Evolutionary conservation across 2,797 vertebrate species (phyloP), one percentile per base, ranked within the genome.

Genomic region (Sylvilagus floridanus): DNA sequence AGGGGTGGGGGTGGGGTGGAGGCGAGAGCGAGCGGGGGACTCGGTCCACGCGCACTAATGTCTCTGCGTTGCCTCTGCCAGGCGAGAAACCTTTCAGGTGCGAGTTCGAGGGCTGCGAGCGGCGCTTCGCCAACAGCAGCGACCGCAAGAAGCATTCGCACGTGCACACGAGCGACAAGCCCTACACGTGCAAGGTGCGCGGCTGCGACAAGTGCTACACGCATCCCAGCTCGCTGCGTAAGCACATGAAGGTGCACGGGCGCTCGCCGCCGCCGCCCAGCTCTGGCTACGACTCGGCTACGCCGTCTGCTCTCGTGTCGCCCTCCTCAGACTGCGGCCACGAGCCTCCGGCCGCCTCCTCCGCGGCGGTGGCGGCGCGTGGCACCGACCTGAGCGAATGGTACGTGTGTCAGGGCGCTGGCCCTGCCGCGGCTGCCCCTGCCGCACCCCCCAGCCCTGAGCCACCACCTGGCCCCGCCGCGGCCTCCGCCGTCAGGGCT

Each of bases 141-240:
- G 99, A 99, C 99, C 98, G 99, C 98, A 99, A 99, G 98, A 99
- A 99, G 98, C 99, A 99, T 97, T 99, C 99, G 21, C 99, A 99
- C 98, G 99, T 99, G 97, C 99, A 99, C 98, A 99, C 99, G 96
- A 99, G 99, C 97, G 99, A 99, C 98, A 99, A 99, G 97, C 99
- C 99, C n/a, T 99, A 99, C 98, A 99, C 99, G 98, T 99, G 99
- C 98, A 99, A 99, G 99, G 99, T 99, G 98, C 98, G 99, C 98
- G 99, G 99, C 98, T 99, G 99, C 97, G 99, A 99, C 98, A 99
- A 99, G 98, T 99, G 99, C 93, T 99, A 99, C 99, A 99, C 99
- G 57, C 99, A 99, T 98, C 99, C 99, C 94, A 99, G 99, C 98
- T 99, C 99, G 87, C 98, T 99, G 98, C 98, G 99, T 97, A 99